Evolutionary conservation across 2,797 vertebrate genomes (phyloP).

Genomic region (Rhincodon typus): DNA sequence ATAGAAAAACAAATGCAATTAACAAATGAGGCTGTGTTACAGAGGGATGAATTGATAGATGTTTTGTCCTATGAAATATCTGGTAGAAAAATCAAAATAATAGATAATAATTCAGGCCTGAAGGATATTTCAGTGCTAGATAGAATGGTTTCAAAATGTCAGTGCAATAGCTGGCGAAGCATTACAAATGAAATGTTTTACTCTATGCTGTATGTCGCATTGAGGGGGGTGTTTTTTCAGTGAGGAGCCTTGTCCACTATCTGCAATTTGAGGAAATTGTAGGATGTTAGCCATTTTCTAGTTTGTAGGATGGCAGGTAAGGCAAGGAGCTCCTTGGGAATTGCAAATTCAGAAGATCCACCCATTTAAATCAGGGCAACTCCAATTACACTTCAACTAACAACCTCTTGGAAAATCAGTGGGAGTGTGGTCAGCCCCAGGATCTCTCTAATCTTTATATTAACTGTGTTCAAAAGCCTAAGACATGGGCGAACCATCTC

Average conservation of each 20-base stretch:
- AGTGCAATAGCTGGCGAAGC: background rate
- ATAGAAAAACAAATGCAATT: background rate
- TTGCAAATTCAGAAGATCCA: background rate
- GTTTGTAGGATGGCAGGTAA: background rate
- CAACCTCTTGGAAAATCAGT: background rate
- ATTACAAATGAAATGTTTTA: background rate
- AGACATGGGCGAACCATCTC: too few relatives aligned
- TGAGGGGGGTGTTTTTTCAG: background rate
- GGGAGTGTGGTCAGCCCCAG: background rate
- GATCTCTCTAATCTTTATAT: background rate
- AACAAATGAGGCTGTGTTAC: background rate
- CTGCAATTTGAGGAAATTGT: background rate
- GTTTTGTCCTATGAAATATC: too few relatives aligned
- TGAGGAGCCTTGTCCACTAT: background rate
- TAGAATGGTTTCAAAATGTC: background rate
- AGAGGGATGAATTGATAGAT: too few relatives aligned
- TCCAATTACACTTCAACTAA: background rate
- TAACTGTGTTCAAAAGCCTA: background rate
- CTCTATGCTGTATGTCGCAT: background rate
- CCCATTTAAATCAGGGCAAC: background rate
- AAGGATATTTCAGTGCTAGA: background rate
- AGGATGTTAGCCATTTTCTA: background rate
- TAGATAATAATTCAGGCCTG: background rate
- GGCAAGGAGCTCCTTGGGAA: background rate
- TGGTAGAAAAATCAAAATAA: background rate